These are phyloP conservation scores for Alsophila aescularia DNA, from an alignment of 2,888 invertebrate genomes.

Conservation along the genomic window DNA sequence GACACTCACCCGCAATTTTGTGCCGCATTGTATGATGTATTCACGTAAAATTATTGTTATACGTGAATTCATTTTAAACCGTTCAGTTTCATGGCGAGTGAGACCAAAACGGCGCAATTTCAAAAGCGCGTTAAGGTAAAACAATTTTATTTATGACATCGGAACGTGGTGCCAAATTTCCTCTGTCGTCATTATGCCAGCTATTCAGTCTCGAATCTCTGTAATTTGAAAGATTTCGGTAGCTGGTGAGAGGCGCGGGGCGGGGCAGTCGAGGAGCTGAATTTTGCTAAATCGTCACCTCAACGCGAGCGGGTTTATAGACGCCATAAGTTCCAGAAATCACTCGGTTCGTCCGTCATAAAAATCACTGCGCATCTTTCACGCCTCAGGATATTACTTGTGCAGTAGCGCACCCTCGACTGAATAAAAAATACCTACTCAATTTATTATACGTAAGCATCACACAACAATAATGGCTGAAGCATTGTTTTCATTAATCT, in stretches of 20 bases:
- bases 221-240: conserved; percentile 74
- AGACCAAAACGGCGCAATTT: conserved; percentile 30
- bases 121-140: conserved; percentile 48
- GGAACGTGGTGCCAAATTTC: conserved; percentile 60
- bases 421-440: background rate
- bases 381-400: conserved; percentile 43
- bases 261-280: conserved; percentile 48
- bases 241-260: conserved; percentile 49
- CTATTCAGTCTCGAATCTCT: conserved; percentile 70
- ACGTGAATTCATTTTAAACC: conserved; percentile 2
- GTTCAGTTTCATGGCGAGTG: conserved; percentile 29
- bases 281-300: conserved; percentile 77
- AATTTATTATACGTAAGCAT: background rate
- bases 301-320: conserved; percentile 73
- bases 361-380: conserved; percentile 68
- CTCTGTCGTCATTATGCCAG: conserved; percentile 62
- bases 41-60: conserved; percentile 1
- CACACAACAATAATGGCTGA: background rate
- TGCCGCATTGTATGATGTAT: background rate
- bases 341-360: conserved; percentile 68
- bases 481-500: background rate
- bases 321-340: conserved; percentile 73
- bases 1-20: background rate
- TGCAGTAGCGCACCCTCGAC: conserved; percentile 3
- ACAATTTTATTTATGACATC: conserved; percentile 63